Base-by-base conservation (phyloP, 2,113 vertebrate genomes). In the Centropus unirufus region DNA sequence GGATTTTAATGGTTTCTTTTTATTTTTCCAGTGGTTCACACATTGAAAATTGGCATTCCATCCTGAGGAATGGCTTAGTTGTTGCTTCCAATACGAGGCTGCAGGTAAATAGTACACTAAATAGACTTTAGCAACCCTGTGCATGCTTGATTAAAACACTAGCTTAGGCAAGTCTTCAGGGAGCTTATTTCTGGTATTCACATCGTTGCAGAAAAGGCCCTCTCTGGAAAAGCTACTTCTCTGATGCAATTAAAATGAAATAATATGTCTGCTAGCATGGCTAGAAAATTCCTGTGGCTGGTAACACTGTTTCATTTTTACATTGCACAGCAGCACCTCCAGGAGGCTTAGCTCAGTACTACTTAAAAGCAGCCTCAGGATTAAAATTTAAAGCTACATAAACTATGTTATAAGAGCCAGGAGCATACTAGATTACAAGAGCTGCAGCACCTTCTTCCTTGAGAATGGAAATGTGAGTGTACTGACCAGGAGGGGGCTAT, bases 11-110 rank as follows among this genome's bases (percentile, higher is more conserved):
- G 0, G 42, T 55, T 72, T 61, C 11, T 34, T 68, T 87, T 82
- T 32, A 22, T 67, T 85, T 95, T 85, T 92, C 66, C 61, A 99
- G 99, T 97, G 99, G 99, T 95, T 99, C 98, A 66, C 98, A 99
- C 92, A 99, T 99, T 96, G 99, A 99, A 97, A 99, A 99, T 70
- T 99, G 99, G 99, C 99, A 99, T 97, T 99, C 99, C 73, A 99
- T 99, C 96, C 96, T 99, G 97, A 98, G 99, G 93, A 99, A 99
- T 32, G 99, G 99, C 59, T 98, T 99, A 96, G 98, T 99, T 80
- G 99, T 99, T 96, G 98, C 99, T 96, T 99, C 99, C 52, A 99
- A 99, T 94, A 99, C 98, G 7, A 98, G 98, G 95, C 97, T 99
- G 82, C 99, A 99, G 98, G 99, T 99, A 98, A 95, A 46, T 14